phyloP scores from a whole-genome alignment of 1,140 invertebrate species.

The Drosophila arizonae region DNA sequence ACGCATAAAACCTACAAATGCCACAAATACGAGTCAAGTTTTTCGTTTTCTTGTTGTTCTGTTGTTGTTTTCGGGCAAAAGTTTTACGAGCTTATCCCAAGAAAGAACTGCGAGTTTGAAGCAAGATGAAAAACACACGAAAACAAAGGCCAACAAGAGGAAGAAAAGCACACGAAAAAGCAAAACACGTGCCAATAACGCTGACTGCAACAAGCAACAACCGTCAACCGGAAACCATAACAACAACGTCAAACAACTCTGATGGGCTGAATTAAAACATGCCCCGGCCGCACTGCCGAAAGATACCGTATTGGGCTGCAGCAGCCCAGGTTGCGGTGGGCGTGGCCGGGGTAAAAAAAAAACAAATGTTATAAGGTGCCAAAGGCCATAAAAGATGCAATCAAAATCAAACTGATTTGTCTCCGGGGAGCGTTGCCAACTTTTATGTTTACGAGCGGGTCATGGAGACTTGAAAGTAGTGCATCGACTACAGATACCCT shows the following conservation, averaged over 20 bases:
- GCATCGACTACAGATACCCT: slow-evolving; percentile 40
- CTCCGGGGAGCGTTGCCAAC: slow-evolving; percentile 75
- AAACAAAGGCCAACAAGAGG: slow-evolving; percentile 23
- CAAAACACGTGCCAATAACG: slow-evolving; percentile 50
- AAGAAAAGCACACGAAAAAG: background rate
- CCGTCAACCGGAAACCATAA: slow-evolving; percentile 9
- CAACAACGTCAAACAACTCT: slow-evolving; percentile 12
- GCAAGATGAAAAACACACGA: slow-evolving; percentile 69
- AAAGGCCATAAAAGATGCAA: slow-evolving; percentile 79
- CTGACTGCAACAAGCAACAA: slow-evolving; percentile 41
- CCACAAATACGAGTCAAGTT: slow-evolving; percentile 57
- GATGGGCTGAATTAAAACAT: slow-evolving; percentile 37
- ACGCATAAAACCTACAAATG: slow-evolving; percentile 71
- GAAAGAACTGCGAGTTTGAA: slow-evolving; percentile 34
- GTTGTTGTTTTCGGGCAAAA: slow-evolving; percentile 49
- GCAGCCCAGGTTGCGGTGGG: slow-evolving; percentile 12
- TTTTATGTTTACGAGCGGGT: slow-evolving; percentile 71
- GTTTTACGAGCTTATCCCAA: slow-evolving; percentile 73
- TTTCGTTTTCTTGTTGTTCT: slow-evolving; percentile 32
- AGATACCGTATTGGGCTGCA: too few species aligned
- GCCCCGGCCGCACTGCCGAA: background rate
- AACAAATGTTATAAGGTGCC: slow-evolving; percentile 76
- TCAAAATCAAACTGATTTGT: slow-evolving; percentile 81
- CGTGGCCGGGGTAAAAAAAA: slow-evolving; percentile 19
- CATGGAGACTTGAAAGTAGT: slow-evolving; percentile 6